Evolutionary conservation across 2,888 invertebrate species (phyloP).

Genomic region (Tenthredo mesomela): DNA sequence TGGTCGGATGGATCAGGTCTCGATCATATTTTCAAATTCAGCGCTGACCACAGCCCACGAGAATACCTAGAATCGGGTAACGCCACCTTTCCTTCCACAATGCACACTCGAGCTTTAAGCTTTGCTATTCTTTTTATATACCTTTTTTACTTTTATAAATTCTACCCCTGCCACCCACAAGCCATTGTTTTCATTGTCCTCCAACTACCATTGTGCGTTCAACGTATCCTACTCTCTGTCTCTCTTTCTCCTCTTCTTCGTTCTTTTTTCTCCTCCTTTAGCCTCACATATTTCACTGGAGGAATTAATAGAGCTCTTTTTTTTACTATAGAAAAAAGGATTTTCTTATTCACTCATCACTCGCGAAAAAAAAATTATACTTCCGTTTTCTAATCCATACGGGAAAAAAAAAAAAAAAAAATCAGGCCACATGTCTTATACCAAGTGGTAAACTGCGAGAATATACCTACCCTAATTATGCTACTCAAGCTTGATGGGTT

Average conservation of each 20-base stretch:
- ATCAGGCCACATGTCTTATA: not conserved
- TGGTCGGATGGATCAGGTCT: no score
- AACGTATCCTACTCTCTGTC: not conserved
- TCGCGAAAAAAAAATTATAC: not conserved
- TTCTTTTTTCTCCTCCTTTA: not conserved
- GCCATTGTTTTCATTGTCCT: constrained; percentile 65
- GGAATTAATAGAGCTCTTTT: not conserved
- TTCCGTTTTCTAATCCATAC: not conserved
- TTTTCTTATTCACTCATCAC: not conserved
- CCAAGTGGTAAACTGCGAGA: not conserved
- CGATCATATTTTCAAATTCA: not conserved
- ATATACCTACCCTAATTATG: not conserved
- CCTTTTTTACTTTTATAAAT: constrained; percentile 25
- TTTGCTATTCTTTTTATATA: constrained; percentile 51
- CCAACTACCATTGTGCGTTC: constrained; percentile 58
- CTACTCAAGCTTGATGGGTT: not conserved
- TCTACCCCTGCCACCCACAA: not conserved
- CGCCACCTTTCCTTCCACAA: constrained; percentile 54
- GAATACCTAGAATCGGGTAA: not conserved
- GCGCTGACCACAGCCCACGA: not conserved
- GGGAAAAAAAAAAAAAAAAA: not conserved
- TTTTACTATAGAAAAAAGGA: not conserved
- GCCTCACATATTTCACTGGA: not conserved
- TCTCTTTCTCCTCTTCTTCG: not conserved
- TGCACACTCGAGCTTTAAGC: constrained; percentile 58